Evolutionary conservation across 2,797 vertebrate species (phyloP).

Genomic region (Hippopotamyrus pictus): DNA sequence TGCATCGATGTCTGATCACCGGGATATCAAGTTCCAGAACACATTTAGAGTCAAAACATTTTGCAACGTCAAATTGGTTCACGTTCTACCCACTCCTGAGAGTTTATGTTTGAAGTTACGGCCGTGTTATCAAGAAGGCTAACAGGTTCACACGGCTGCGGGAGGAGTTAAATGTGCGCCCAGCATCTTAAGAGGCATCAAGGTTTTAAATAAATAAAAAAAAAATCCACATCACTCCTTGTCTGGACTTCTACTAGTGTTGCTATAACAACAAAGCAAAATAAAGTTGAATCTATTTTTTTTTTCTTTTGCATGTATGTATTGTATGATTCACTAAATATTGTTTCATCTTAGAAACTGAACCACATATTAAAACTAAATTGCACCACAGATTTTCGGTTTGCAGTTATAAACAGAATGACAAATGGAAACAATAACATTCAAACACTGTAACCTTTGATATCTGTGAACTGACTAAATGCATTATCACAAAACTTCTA

Average conservation of each 20-base stretch:
- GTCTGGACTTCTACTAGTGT: not conserved
- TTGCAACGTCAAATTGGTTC: constrained; percentile 47
- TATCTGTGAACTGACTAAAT: not conserved
- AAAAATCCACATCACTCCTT: constrained; percentile 27
- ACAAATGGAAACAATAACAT: not conserved
- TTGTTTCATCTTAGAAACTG: constrained; percentile 9
- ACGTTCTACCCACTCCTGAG: constrained; percentile 38
- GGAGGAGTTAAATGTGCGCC: constrained; percentile 39
- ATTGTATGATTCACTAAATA: not conserved
- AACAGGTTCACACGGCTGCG: constrained; percentile 40
- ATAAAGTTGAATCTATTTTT: not conserved
- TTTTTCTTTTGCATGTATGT: not conserved
- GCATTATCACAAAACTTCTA: not conserved
- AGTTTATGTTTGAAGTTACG: constrained; percentile 36
- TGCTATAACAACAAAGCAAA: not conserved
- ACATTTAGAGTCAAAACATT: constrained; percentile 52
- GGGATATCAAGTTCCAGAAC: constrained; percentile 43
- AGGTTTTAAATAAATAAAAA: constrained; percentile 17
- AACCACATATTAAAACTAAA: not conserved
- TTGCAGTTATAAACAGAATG: not conserved
- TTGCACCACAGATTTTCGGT: not conserved
- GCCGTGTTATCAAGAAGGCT: constrained; percentile 13
- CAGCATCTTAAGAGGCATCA: constrained; percentile 28
- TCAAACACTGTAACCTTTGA: not conserved
- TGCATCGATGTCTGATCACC: constrained; percentile 38